These are phyloP conservation scores for Diachasma alloeum DNA, from an alignment of 1,140 invertebrate genomes.

Conservation along the genomic window DNA sequence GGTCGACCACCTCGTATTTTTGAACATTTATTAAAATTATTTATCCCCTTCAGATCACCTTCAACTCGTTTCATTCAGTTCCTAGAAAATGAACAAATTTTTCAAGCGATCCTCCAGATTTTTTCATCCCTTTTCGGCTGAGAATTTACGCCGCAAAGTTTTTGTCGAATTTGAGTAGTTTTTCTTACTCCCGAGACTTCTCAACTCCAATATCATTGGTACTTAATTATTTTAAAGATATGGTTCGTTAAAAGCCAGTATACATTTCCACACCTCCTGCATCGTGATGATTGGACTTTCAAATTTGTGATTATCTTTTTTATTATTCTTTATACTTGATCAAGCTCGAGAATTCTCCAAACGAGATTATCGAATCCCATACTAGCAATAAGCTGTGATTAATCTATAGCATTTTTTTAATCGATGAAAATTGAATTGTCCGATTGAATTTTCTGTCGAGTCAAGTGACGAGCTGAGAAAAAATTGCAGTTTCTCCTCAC, in stretches of 20 bases:
- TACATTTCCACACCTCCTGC: conserved; percentile 24
- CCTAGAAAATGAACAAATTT: no score
- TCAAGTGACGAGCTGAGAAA: neutral
- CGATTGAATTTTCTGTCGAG: neutral
- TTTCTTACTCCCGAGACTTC: neutral
- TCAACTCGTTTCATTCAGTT: no score
- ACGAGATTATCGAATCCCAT: conserved; percentile 19
- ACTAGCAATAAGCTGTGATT: conserved; percentile 11
- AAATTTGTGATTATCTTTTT: conserved; percentile 9
- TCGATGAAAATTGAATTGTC: neutral
- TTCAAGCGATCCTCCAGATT: no score
- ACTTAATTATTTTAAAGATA: conserved; percentile 47
- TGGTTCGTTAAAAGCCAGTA: conserved; percentile 46
- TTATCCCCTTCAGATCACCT: neutral
- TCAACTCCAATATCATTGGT: conserved; percentile 29
- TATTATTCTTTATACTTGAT: neutral
- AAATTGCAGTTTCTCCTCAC: neutral
- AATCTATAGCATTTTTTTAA: neutral
- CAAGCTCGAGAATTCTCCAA: conserved; percentile 4
- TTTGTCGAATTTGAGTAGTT: no score
- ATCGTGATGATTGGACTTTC: neutral
- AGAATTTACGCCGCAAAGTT: no score
- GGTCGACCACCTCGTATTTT: no score
- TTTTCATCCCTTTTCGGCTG: no score
- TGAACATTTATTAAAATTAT: no score